These are phyloP conservation scores for Drosophila anomelani DNA, from an alignment of 2,888 invertebrate genomes.

Conservation along the genomic window DNA sequence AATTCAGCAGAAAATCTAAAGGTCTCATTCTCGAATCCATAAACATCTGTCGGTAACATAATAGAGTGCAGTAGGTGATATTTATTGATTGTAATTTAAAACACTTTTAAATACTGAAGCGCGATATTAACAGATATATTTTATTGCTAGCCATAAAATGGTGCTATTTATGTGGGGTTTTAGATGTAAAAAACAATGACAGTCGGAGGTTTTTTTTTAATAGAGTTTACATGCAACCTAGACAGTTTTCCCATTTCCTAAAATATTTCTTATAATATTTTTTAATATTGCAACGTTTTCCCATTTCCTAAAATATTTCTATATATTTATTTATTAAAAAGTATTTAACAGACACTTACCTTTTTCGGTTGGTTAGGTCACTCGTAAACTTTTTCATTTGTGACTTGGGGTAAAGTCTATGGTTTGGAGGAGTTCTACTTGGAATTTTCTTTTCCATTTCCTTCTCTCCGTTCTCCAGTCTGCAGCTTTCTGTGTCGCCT, in stretches of 20 bases:
- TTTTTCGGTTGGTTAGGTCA: not conserved
- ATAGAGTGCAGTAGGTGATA: not conserved
- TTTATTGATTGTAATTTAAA: slow-evolving; percentile 9
- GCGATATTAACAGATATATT: slow-evolving; percentile 1
- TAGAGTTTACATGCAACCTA: too few relatives aligned
- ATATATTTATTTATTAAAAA: not conserved
- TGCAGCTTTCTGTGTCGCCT: slow-evolving; percentile 15
- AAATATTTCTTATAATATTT: not conserved
- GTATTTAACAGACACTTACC: too few relatives aligned
- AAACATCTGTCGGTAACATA: slow-evolving; percentile 1
- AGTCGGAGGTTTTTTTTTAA: not conserved
- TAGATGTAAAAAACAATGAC: not conserved
- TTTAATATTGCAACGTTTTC: too few relatives aligned
- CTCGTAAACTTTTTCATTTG: not conserved
- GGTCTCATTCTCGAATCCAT: not conserved
- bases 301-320: not conserved
- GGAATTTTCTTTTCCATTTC: not conserved
- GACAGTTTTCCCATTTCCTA: not conserved
- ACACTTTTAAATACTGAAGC: not conserved
- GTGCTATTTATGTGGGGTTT: not conserved
- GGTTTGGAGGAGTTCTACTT: not conserved
- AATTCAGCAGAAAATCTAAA: not conserved
- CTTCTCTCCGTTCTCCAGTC: not conserved
- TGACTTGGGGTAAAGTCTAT: too few relatives aligned
- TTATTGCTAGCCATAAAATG: not conserved